Conservation (phyloP, 2,113 vertebrate genomes). For the Octodon degus region DNA sequence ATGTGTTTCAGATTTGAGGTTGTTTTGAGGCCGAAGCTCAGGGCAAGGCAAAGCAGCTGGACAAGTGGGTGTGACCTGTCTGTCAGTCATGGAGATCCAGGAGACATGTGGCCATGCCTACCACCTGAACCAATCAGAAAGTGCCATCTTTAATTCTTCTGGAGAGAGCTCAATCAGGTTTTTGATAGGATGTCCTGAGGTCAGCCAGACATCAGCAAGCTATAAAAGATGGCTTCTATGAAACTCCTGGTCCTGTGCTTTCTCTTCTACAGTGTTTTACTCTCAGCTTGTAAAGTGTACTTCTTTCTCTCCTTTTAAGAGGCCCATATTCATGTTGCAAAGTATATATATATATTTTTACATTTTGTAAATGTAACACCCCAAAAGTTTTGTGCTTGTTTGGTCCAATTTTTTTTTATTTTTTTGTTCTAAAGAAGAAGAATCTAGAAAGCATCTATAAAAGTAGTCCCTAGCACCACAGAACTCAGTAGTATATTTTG, state of each 20-base stretch:
- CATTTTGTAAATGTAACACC: too few relatives aligned
- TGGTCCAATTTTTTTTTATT: neutral
- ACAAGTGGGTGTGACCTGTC: neutral
- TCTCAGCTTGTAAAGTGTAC: neutral
- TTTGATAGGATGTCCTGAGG: neutral
- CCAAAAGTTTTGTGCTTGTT: too few relatives aligned
- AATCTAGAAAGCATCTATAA: neutral
- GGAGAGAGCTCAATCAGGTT: neutral
- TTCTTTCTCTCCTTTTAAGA: neutral
- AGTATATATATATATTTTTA: neutral
- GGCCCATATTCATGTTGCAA: neutral
- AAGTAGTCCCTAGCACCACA: neutral
- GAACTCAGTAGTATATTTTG: neutral
- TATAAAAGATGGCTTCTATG: neutral
- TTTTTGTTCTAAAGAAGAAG: neutral
- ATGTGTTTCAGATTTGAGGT: neutral
- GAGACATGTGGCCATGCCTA: neutral
- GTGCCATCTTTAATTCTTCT: neutral
- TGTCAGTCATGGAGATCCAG: neutral
- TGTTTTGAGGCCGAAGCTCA: neutral
- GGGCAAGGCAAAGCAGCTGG: neutral
- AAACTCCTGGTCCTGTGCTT: neutral
- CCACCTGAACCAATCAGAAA: neutral
- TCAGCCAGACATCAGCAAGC: neutral
- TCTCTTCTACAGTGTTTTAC: neutral